Evolutionary conservation across 1,140 invertebrate species (phyloP).

Genomic region (Pristionchus pacificus): DNA sequence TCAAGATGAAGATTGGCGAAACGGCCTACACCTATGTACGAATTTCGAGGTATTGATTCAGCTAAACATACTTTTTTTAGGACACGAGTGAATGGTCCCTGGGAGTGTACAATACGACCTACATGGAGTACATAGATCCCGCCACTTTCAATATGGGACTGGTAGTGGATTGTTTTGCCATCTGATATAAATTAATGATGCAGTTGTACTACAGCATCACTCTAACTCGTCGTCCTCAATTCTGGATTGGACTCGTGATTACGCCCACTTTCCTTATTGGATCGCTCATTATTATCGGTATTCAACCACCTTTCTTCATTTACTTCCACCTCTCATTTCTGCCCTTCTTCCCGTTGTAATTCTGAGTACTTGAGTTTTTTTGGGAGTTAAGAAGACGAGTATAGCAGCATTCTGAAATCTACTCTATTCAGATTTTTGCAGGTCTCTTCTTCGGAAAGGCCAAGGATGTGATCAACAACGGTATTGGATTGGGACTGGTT

Average conservation of each 20-base stretch:
- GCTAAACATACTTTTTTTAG: neutral
- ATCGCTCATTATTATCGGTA: neutral
- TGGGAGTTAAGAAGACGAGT: too few relatives aligned
- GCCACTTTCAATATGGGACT: neutral
- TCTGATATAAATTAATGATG: neutral
- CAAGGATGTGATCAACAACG: neutral
- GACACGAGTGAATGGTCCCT: neutral
- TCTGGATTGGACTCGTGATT: neutral
- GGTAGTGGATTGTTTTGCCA: neutral
- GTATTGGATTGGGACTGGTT: neutral
- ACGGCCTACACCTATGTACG: neutral
- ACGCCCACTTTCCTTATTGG: neutral
- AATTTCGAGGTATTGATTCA: neutral
- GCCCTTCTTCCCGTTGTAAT: too few relatives aligned
- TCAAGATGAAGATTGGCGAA: too few relatives aligned
- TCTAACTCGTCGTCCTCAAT: neutral
- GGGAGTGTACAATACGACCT: neutral
- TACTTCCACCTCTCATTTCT: neutral
- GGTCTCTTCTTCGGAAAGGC: neutral
- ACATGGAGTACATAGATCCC: neutral
- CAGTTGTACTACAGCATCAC: neutral
- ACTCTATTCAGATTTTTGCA: too few relatives aligned
- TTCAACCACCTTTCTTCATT: neutral
- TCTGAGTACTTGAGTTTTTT: too few relatives aligned
- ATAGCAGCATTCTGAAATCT: too few relatives aligned